Evolutionary conservation across 2,113 vertebrate genomes (phyloP), one percentile per base, ranked within the genome.

Genomic region (Lagopus muta): DNA sequence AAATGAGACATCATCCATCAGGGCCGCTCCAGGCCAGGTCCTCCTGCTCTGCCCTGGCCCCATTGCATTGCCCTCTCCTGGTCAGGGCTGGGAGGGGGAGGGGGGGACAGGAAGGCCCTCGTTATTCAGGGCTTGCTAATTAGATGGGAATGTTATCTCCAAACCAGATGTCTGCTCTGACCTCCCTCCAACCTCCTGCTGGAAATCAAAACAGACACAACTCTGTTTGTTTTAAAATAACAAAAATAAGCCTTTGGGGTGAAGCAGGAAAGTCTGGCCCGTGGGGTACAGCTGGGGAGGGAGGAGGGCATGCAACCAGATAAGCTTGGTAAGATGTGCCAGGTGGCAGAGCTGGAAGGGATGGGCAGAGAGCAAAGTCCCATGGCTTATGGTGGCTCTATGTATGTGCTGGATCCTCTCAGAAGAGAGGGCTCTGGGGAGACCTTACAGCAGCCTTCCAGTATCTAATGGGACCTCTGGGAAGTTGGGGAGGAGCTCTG

Each of bases 141-240:
- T 97, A 96, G 92, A 90, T 0, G 20, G 88, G 96, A 97, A 97
- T 97, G 96, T 97, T 97, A 97, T 97, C 94, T 96, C 89, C 94
- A 93, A 62, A 79, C 87, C 96, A 97, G 96, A 97, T 97, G 96
- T 96, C 64, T 85, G 94, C 80, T 89, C 94, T 94, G 95, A 97
- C 95, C 95, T 97, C 94, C 70, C 52, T 71, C 80, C 94, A 94
- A 97, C 94, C 96, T 94, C 85, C 42, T 74, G 67, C 84, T 93
- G 89, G 86, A 94, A 97, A 96, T 82, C 75, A 90, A 94, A 90
- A 88, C 90, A 93, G 84, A 83, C 11, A 3, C 55, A 94, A 85
- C 13, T 34, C 75, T 77, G 54, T 76, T 96, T 97, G 82, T 57
- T 93, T 90, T 94, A 86, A 91, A 97, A 93, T 77, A 88, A 88